Conservation (phyloP, 1,140 invertebrate species). For the Potamilus streckersoni region DNA sequence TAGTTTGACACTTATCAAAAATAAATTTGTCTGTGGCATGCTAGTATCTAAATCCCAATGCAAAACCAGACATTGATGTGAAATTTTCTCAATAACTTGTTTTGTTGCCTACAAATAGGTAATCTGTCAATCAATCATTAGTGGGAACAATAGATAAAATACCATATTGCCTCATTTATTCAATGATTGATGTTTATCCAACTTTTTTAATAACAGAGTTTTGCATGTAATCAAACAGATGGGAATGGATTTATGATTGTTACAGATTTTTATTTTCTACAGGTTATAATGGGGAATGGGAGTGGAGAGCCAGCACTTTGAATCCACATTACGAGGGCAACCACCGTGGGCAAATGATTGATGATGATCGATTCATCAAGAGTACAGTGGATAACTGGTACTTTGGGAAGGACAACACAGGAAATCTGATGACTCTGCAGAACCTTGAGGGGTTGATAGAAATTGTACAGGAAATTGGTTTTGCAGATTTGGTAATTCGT, state of each 20-base stretch:
- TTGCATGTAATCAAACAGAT: slow-evolving; percentile 1
- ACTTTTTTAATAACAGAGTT: neutral
- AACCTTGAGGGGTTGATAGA: slow-evolving; percentile 77
- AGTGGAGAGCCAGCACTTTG: slow-evolving; percentile 87
- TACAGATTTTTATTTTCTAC: neutral
- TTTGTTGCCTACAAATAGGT: too few relatives aligned
- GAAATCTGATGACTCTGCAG: slow-evolving; percentile 78
- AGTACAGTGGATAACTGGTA: slow-evolving; percentile 84
- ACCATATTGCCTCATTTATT: neutral
- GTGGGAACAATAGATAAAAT: too few relatives aligned
- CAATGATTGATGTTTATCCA: neutral
- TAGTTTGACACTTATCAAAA: too few relatives aligned
- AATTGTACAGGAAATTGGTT: slow-evolving; percentile 54
- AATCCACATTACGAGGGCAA: slow-evolving; percentile 95
- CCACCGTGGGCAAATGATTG: slow-evolving; percentile 76
- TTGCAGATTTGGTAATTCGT: slow-evolving; percentile 55
- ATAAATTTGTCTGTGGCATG: too few relatives aligned
- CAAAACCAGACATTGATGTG: too few relatives aligned
- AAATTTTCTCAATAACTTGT: too few relatives aligned
- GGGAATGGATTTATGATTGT: neutral
- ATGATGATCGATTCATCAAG: slow-evolving; percentile 87
- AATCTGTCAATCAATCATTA: too few relatives aligned
- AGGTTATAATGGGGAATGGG: slow-evolving; percentile 71
- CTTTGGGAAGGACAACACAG: slow-evolving; percentile 87
- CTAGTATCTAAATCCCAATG: too few relatives aligned